These are phyloP conservation scores for Rhinogobius similis DNA, from an alignment of 2,113 vertebrate genomes.

Conservation along the genomic window DNA sequence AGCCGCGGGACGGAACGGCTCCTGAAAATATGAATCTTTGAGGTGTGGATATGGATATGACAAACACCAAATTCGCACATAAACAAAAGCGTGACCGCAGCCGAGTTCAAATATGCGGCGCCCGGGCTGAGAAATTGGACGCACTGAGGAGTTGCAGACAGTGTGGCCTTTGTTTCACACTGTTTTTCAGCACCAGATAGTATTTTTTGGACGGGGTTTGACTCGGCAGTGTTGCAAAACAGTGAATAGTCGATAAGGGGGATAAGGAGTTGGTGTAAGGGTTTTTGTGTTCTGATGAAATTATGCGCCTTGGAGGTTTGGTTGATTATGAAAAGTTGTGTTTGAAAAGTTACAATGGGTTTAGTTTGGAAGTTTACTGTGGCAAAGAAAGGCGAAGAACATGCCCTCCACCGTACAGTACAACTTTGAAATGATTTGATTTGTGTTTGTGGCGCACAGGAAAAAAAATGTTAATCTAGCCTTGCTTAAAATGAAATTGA, in stretches of 20 bases:
- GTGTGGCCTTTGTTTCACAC: conserved; percentile 34
- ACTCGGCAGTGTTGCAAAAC: conserved; percentile 22
- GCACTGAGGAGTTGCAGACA: conserved; percentile 37
- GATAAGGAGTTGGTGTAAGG: background rate
- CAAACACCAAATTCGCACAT: conserved; percentile 18
- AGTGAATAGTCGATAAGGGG: background rate
- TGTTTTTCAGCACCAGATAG: conserved; percentile 24
- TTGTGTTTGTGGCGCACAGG: no score
- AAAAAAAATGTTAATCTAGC: no score
- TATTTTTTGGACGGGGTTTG: conserved; percentile 6
- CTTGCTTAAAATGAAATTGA: no score
- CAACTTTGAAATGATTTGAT: no score
- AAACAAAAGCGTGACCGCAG: conserved; percentile 26
- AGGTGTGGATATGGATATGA: conserved; percentile 12
- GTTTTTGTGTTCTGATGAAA: background rate
- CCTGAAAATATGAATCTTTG: conserved; percentile 51
- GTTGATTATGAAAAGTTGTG: no score
- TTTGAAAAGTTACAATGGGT: no score
- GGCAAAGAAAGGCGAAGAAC: no score
- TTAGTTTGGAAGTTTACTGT: no score
- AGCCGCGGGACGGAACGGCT: conserved; percentile 37
- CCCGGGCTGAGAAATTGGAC: conserved; percentile 30
- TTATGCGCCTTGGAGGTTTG: background rate
- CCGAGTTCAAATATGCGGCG: conserved; percentile 57
- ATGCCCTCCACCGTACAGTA: no score